These are phyloP conservation scores for Pipistrellus pygmaeus DNA, from an alignment of 2,797 vertebrate species.

Conservation along the genomic window DNA sequence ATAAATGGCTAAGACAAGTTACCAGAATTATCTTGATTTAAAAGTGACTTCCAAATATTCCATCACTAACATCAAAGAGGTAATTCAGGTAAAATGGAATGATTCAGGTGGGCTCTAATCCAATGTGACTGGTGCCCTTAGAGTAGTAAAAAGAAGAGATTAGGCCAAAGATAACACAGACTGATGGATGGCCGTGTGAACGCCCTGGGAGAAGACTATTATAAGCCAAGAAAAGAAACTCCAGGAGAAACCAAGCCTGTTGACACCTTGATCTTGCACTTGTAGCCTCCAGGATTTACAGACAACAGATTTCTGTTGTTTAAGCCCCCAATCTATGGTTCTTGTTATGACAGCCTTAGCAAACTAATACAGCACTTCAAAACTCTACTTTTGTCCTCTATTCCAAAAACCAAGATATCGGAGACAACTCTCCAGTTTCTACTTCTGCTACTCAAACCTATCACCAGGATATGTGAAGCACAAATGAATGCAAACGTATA, in stretches of 20 bases:
- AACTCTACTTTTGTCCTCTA: neutral
- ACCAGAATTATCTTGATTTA: neutral
- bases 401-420: neutral
- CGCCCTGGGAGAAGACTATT: neutral
- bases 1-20: neutral
- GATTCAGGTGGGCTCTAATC: neutral
- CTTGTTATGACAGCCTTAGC: neutral
- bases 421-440: neutral
- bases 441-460: neutral
- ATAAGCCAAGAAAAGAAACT: neutral
- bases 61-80: neutral
- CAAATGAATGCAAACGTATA: neutral
- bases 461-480: neutral
- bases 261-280: neutral
- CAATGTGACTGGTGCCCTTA: neutral
- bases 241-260: neutral
- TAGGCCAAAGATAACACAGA: neutral
- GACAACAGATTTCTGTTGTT: neutral
- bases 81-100: neutral
- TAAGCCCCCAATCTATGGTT: neutral
- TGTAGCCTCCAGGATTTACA: neutral
- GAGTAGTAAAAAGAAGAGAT: too few species aligned
- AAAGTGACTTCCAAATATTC: neutral
- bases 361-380: neutral
- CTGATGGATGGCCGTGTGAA: neutral